Evolutionary conservation across 2,797 vertebrate species (phyloP).

Genomic region (Apogon hyalosoma): DNA sequence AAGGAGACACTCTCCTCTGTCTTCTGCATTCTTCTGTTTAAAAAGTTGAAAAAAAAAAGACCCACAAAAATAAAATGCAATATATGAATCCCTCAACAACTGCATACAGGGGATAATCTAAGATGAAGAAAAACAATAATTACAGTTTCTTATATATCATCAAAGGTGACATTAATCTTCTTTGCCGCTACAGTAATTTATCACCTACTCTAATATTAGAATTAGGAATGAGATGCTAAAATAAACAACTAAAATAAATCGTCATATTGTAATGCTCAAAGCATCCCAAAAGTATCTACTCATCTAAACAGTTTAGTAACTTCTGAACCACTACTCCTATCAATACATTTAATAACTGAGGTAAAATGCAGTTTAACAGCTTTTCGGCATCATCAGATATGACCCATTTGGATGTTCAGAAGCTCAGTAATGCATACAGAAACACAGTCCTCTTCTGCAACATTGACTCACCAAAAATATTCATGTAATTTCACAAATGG

Average conservation of each 20-base stretch:
- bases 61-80: too few relatives aligned
- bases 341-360: too few relatives aligned
- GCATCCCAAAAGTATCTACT: too few relatives aligned
- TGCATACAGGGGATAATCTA: neutral
- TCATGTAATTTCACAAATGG: too few relatives aligned
- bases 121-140: slow-evolving; percentile 1
- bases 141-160: slow-evolving; percentile 4
- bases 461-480: too few relatives aligned
- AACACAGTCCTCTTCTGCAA: too few relatives aligned
- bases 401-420: too few relatives aligned
- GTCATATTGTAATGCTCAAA: neutral
- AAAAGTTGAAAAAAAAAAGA: slow-evolving; percentile 59
- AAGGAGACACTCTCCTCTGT: slow-evolving; percentile 66
- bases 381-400: too few relatives aligned
- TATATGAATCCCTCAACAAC: slow-evolving; percentile 21
- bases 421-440: too few relatives aligned
- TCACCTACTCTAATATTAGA: slow-evolving; percentile 13
- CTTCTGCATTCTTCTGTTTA: slow-evolving; percentile 41
- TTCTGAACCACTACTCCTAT: too few relatives aligned
- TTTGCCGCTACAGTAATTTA: slow-evolving; percentile 1
- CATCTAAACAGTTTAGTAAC: too few relatives aligned
- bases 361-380: too few relatives aligned
- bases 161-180: slow-evolving; percentile 5
- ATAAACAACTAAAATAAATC: slow-evolving; percentile 11
- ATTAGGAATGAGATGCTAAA: neutral